phyloP scores from a whole-genome alignment of 1,140 invertebrate genomes.

The Idris sp. region DNA sequence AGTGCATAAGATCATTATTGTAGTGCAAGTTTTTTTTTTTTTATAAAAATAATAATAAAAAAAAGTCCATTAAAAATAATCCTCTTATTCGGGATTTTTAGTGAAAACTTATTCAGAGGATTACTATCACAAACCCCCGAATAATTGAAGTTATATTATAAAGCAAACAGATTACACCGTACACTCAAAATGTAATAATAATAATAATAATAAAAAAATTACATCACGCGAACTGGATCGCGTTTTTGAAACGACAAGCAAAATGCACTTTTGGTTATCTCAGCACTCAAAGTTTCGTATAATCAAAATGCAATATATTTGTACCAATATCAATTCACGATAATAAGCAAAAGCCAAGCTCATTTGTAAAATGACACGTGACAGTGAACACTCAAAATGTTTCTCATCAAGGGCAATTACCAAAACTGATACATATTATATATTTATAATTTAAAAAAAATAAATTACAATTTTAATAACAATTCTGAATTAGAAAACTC shows the following conservation, averaged over 20 bases:
- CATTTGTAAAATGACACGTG: slow-evolving; percentile 24
- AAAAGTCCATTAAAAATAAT: slow-evolving; percentile 35
- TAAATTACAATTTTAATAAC: too few relatives aligned
- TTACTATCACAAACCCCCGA: slow-evolving; percentile 16
- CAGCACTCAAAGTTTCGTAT: slow-evolving; percentile 25
- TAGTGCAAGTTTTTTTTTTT: background rate
- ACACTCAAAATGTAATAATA: slow-evolving; percentile 17
- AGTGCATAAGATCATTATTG: background rate
- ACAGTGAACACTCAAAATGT: slow-evolving; percentile 7
- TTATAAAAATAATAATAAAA: background rate
- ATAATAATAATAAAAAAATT: slow-evolving; percentile 15
- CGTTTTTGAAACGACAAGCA: slow-evolving; percentile 4
- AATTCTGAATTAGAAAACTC: too few relatives aligned
- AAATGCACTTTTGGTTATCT: slow-evolving; percentile 42
- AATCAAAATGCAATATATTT: slow-evolving; percentile 32
- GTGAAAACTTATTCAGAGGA: slow-evolving; percentile 10
- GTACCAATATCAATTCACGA: slow-evolving; percentile 40
- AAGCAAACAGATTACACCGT: slow-evolving; percentile 19
- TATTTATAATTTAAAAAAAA: too few relatives aligned
- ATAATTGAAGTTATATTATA: slow-evolving; percentile 33
- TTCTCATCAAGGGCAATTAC: too few relatives aligned
- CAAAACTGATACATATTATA: too few relatives aligned
- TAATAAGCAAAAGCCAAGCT: slow-evolving; percentile 24
- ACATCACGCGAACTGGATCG: slow-evolving; percentile 38
- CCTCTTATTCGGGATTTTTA: slow-evolving; percentile 18